Base-by-base conservation (phyloP, 2,888 invertebrate genomes). In the Rhyacophila evoluta region DNA sequence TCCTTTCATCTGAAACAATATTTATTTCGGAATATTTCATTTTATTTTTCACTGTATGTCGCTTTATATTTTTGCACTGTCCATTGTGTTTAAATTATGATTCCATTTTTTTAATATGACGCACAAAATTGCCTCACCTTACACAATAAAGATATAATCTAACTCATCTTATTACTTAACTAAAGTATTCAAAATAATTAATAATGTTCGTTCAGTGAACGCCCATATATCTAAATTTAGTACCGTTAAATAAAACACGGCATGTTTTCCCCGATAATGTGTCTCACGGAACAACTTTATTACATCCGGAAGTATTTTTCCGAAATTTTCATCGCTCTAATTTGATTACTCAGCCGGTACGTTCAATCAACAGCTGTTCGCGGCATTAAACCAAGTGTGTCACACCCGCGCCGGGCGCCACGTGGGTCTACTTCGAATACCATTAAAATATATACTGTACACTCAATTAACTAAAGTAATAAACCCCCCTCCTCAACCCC, bases 401-500 rank as follows among this genome's bases (percentile, higher is more conserved):
- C 79, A 75, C 79, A 73, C 75, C 76, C 69, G 25, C 29, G 19
- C 25, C 68, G 74, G 38, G 72, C 72, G 71, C 72, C 79, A 41
- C 79, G 72, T 70, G 76, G 75, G 67, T 71, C 74, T 77, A 75
- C 72, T 78, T 78, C 74, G 78, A 78, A 75, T 39, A 76, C 75
- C 69, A 75, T 80, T 78, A 78, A 80, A 80, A 80, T 68, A 55
- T 55, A 80, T 78, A 77, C 29, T 77, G 77, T 77, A 77, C 81
- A 79, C 77, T 81, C 79, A 79, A 81, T 81, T 79, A 81, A 79
- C 77, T 71, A 68, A 76, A 78, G 76, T 78, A 81, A 78, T 78
- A 73, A 74, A 75, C 70, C 76, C 78, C 67, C 74, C 68, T 10
- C 15, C 36, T 38, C 55, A 55, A n/a, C 55, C 55, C 41, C 36